Evolutionary conservation across 2,113 vertebrate genomes (phyloP).

Genomic region (Protobothrops mucrosquamatus): DNA sequence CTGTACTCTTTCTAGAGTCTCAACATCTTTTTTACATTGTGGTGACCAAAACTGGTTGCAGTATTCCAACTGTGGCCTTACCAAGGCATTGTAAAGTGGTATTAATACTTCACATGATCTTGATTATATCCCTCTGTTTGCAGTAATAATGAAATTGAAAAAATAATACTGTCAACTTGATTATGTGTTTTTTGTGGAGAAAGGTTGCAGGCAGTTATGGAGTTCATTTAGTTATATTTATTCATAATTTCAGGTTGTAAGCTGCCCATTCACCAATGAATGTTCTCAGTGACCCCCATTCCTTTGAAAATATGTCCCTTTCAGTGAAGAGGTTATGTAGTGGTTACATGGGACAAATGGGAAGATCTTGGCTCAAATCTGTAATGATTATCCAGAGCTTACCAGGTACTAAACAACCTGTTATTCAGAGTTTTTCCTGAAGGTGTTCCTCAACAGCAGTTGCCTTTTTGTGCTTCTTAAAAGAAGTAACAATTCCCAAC

Average conservation of each 20-base stretch:
- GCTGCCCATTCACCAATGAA: background rate
- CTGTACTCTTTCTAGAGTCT: too few relatives aligned
- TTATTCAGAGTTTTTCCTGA: background rate
- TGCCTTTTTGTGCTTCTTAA: background rate
- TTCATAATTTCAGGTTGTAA: background rate
- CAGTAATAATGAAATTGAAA: background rate
- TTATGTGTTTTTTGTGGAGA: background rate
- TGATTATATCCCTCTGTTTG: background rate
- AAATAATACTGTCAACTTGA: background rate
- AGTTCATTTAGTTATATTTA: background rate
- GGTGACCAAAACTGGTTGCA: too few relatives aligned
- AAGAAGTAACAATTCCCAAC: background rate
- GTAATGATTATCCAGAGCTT: background rate
- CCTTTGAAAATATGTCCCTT: background rate
- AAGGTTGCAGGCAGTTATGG: background rate
- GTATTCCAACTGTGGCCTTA: too few relatives aligned
- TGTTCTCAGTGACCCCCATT: background rate
- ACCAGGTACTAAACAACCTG: background rate
- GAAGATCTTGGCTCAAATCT: background rate
- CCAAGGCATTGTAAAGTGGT: too few relatives aligned
- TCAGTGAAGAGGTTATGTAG: background rate
- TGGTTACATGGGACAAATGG: background rate
- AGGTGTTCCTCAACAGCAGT: background rate
- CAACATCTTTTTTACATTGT: too few relatives aligned
- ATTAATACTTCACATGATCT: too few relatives aligned